Evolutionary conservation across 1,140 invertebrate genomes (phyloP).

Genomic region (Plodia interpunctella): DNA sequence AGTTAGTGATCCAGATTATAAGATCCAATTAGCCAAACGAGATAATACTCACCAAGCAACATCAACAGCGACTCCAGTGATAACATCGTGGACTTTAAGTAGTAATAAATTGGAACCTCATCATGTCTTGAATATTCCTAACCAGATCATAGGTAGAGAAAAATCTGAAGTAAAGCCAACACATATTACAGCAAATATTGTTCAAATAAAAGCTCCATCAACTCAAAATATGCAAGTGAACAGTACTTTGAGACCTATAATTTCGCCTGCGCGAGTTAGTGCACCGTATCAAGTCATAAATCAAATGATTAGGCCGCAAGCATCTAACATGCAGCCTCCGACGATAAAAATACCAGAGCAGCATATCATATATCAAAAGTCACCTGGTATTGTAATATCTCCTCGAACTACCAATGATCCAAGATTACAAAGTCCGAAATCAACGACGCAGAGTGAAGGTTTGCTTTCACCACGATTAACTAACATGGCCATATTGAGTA

Average conservation of each 20-base stretch:
- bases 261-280: slow-evolving; percentile 50
- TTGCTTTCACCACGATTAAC: slow-evolving; percentile 57
- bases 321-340: slow-evolving; percentile 74
- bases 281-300: slow-evolving; percentile 71
- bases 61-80: slow-evolving; percentile 77
- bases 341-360: slow-evolving; percentile 79
- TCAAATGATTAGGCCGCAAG: slow-evolving; percentile 62
- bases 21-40: slow-evolving; percentile 54
- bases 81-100: slow-evolving; percentile 72
- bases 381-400: slow-evolving; percentile 73
- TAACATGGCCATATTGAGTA: slow-evolving; percentile 64
- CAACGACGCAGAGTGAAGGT: slow-evolving; percentile 50
- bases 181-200: slow-evolving; percentile 68
- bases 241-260: slow-evolving; percentile 51
- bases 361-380: slow-evolving; percentile 77
- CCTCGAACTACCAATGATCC: slow-evolving; percentile 63
- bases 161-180: slow-evolving; percentile 59
- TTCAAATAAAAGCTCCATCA: slow-evolving; percentile 59
- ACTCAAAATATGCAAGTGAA: slow-evolving; percentile 46
- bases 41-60: slow-evolving; percentile 69
- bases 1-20: slow-evolving; percentile 39
- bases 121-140: slow-evolving; percentile 52
- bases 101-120: slow-evolving; percentile 66
- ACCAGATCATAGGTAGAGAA: slow-evolving; percentile 38
- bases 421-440: slow-evolving; percentile 65